Percentiles rank a stretch among this genome's conserved stretches.
Evolutionary conservation across 1,140 invertebrate genomes (phyloP).

Genomic region (Micrasema minimum): DNA sequence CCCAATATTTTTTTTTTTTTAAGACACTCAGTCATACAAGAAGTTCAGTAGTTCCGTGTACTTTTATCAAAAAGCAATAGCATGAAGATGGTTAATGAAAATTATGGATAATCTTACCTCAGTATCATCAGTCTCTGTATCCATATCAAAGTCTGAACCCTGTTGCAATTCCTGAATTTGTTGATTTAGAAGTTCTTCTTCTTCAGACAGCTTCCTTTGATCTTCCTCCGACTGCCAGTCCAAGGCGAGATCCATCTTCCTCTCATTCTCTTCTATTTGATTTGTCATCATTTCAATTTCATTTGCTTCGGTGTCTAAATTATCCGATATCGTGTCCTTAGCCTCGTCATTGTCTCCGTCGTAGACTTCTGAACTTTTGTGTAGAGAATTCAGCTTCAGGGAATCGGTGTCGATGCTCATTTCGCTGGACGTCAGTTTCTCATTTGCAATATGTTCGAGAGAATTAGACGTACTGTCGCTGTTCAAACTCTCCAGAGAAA

Average conservation of each 20-base stretch:
- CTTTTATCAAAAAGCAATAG: too few species aligned
- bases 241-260: conserved; percentile 63
- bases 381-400: conserved; percentile 23
- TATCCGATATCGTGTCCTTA: conserved; percentile 45
- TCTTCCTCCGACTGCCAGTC: conserved; percentile 68
- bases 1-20: too few species aligned
- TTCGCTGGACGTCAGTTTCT: conserved; percentile 46
- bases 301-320: conserved; percentile 59
- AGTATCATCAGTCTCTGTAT: conserved; percentile 83
- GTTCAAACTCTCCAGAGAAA: conserved; percentile 64
- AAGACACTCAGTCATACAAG: too few species aligned
- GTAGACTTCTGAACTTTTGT: conserved; percentile 33
- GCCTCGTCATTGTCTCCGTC: conserved; percentile 44
- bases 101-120: conserved; percentile 59
- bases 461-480: conserved; percentile 55
- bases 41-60: too few species aligned
- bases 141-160: conserved; percentile 82
- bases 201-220: conserved; percentile 76
- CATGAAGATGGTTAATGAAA: too few species aligned
- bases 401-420: conserved; percentile 49
- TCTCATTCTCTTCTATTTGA: conserved; percentile 66
- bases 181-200: conserved; percentile 82
- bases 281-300: conserved; percentile 67
- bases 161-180: conserved; percentile 83
- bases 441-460: conserved; percentile 45